A percentile compares a stretch with the other conserved stretches of the same genome.
phyloP scores from a whole-genome alignment of 2,797 vertebrate genomes.

The Poecilia wingei region DNA sequence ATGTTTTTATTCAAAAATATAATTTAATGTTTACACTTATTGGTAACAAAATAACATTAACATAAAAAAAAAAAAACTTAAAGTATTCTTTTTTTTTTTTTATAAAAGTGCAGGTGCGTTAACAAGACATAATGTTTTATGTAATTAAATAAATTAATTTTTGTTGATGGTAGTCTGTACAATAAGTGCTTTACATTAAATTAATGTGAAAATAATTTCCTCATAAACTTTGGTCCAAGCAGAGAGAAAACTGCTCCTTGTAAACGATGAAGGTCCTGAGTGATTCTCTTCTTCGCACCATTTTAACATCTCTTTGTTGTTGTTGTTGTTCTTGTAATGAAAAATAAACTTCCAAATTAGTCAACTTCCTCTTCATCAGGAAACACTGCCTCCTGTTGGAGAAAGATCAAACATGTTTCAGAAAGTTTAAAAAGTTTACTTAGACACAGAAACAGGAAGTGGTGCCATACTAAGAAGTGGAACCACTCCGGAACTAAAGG shows the following conservation, averaged over 20 bases:
- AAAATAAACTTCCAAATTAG: slow-evolving; percentile 28
- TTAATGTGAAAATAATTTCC: neutral
- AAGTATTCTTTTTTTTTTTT: neutral
- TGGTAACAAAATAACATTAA: neutral
- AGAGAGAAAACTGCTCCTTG: neutral
- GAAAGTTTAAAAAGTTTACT: neutral
- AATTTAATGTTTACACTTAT: neutral
- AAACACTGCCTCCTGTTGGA: slow-evolving; percentile 78
- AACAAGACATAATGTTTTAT: neutral
- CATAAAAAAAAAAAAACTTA: neutral
- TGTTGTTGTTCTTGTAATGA: neutral
- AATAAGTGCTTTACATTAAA: neutral
- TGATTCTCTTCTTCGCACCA: neutral
- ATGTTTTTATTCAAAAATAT: neutral
- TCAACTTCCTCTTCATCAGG: slow-evolving; percentile 65
- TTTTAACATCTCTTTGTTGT: neutral
- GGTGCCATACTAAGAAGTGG: no score
- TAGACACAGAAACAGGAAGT: no score
- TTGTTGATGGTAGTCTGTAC: neutral
- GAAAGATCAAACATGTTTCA: neutral
- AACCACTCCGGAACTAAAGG: no score
- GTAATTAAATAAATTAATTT: neutral
- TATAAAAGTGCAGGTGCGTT: slow-evolving; percentile 4
- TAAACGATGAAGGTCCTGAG: neutral
- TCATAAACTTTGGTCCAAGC: neutral